These are phyloP conservation scores for Frankliniella intonsa DNA, from an alignment of 2,888 invertebrate genomes.

Conservation along the genomic window DNA sequence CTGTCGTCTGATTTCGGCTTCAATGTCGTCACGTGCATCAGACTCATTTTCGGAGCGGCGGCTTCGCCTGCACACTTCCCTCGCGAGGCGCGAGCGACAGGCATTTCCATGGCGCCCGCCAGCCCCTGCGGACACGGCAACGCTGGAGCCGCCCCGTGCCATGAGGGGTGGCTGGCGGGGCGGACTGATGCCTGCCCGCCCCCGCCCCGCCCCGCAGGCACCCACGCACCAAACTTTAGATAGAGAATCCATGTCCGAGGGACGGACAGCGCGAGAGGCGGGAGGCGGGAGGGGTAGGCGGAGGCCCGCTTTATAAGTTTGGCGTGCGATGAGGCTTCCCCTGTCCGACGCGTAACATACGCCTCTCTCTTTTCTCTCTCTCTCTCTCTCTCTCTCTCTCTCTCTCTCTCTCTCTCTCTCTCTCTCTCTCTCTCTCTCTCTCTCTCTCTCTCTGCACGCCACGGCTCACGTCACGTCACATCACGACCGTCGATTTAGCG, in stretches of 20 bases:
- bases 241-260: background rate
- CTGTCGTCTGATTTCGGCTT: too few species aligned
- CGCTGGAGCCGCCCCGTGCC: constrained; percentile 38
- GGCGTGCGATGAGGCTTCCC: background rate
- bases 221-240: constrained; percentile 48
- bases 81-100: too few species aligned
- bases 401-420: constrained; percentile 4
- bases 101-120: constrained; percentile 38
- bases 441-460: background rate
- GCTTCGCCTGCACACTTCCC: too few species aligned
- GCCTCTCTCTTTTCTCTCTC: background rate
- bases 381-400: background rate
- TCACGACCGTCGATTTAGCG: too few species aligned
- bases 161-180: constrained; percentile 32
- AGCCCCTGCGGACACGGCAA: constrained; percentile 40
- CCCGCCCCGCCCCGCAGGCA: constrained; percentile 39
- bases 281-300: constrained; percentile 49
- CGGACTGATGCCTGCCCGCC: background rate
- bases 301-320: constrained; percentile 18
- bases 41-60: too few species aligned
- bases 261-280: too few species aligned
- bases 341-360: background rate
- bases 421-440: constrained; percentile 19
- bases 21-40: too few species aligned
- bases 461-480: too few species aligned